Evolutionary conservation across 2,113 vertebrate species (phyloP), one percentile per base, ranked within the genome.

Genomic region (Zeus faber): DNA sequence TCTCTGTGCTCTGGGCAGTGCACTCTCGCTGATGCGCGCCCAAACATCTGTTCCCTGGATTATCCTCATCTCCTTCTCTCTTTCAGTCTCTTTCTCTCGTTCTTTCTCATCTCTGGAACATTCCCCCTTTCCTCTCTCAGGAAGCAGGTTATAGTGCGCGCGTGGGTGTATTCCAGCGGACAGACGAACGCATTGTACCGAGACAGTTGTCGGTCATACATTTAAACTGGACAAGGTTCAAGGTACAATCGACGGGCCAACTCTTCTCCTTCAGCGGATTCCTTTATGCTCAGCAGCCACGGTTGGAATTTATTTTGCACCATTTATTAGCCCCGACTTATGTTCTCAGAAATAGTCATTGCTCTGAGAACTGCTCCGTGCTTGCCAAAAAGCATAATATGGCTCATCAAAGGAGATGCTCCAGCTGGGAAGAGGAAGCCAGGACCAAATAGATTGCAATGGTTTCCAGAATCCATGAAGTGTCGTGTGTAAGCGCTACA

Each of bases 11-110:
- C 67, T 50, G 55, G 71, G 70, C 81, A 71, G 23, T 26, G 26
- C 46, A 31, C 7, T 9, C 56, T 71, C 64, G 57, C 59, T 48
- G 4, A 43, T 71, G 49, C 33, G 17, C 69, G 68, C 54, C 57
- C 65, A 62, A 70, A 81, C 83, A 86, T 88, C 80, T 88, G 80
- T 64, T 77, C 11, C 21, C 63, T 65, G 72, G 70, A 83, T 85
- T 84, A 80, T 71, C 58, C 71, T 31, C 80, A 57, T 72, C 68
- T 72, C 48, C 22, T 24, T 57, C 70, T 73, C 68, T 74, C 65
- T 39, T 44, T 54, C 27, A 1, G 67, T 43, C 54, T 70, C 54
- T 70, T 68, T 79, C 81, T 27, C 27, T 29, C 4, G 27, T 29
- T 4, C 33, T 14, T 37, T 11, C 31, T 52, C 70, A 62, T 63